Conservation (phyloP, 2,113 vertebrate genomes). For the Bufo bufo region DNA sequence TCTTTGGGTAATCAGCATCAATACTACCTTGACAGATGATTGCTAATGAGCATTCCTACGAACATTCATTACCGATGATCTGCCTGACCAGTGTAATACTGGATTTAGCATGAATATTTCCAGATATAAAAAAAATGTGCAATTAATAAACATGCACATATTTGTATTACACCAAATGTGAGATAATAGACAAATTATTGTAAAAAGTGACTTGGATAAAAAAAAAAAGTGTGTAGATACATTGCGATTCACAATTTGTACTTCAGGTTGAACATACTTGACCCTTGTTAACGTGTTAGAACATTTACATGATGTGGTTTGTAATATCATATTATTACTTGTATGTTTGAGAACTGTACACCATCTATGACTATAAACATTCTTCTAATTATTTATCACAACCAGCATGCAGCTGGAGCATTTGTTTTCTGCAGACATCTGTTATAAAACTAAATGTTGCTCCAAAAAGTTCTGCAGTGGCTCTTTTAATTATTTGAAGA, state of each 20-base stretch:
- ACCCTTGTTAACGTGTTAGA: slow-evolving; percentile 26
- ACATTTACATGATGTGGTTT: slow-evolving; percentile 6
- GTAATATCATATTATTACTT: background rate
- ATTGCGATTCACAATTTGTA: background rate
- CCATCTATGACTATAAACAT: slow-evolving; percentile 39
- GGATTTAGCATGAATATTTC: no score
- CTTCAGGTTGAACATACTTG: slow-evolving; percentile 1
- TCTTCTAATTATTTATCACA: slow-evolving; percentile 49
- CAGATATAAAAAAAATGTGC: background rate
- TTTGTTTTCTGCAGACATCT: slow-evolving; percentile 53
- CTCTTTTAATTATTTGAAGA: slow-evolving; percentile 19
- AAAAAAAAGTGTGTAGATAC: background rate
- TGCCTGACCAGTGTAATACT: no score
- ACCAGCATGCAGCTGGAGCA: slow-evolving; percentile 43
- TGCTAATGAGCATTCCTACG: no score
- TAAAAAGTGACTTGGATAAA: background rate
- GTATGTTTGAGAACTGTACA: slow-evolving; percentile 16
- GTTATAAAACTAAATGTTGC: slow-evolving; percentile 43
- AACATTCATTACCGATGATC: no score
- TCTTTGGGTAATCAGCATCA: no score
- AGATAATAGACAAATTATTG: background rate
- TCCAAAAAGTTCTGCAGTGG: slow-evolving; percentile 50
- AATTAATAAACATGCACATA: background rate
- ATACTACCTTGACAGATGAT: no score
- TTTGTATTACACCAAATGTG: background rate